Evolutionary conservation across 2,113 vertebrate genomes (phyloP).

Genomic region (Nyctibius bracteatus): DNA sequence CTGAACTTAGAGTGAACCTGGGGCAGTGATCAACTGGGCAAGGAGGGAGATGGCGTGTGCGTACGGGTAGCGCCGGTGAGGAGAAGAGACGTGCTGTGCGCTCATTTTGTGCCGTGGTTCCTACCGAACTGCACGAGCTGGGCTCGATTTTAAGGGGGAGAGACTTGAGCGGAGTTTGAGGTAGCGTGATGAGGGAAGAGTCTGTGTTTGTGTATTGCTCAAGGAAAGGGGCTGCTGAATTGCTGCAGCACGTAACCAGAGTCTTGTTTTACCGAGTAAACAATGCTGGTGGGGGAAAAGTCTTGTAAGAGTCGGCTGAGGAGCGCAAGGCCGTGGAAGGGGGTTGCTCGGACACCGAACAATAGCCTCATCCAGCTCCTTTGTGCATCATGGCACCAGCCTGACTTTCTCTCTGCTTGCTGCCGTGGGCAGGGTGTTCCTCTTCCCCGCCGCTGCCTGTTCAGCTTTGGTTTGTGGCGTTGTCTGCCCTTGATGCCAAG

Average conservation of each 20-base stretch:
- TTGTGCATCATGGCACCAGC: not conserved
- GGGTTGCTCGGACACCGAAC: not conserved
- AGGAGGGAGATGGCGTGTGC: not conserved
- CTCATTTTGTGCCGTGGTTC: not conserved
- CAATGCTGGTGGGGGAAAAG: too few relatives aligned
- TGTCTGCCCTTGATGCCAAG: not conserved
- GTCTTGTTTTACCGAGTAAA: not conserved
- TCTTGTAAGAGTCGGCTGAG: not conserved
- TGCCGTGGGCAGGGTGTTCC: not conserved
- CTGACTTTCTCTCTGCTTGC: not conserved
- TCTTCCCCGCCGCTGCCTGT: not conserved
- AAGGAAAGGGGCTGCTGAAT: not conserved
- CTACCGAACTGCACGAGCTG: not conserved
- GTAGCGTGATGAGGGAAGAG: not conserved
- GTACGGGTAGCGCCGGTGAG: rapidly evolving
- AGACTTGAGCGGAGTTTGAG: not conserved
- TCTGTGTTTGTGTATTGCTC: not conserved
- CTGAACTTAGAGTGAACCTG: not conserved
- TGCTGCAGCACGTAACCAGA: not conserved
- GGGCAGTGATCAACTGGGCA: rapidly evolving
- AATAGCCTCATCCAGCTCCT: not conserved
- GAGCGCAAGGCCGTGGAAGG: not conserved
- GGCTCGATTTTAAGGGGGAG: rapidly evolving
- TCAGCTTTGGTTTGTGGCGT: not conserved
- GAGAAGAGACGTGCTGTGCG: rapidly evolving